Conservation (phyloP, 1,140 invertebrate species). For the Papilio polytes region DNA sequence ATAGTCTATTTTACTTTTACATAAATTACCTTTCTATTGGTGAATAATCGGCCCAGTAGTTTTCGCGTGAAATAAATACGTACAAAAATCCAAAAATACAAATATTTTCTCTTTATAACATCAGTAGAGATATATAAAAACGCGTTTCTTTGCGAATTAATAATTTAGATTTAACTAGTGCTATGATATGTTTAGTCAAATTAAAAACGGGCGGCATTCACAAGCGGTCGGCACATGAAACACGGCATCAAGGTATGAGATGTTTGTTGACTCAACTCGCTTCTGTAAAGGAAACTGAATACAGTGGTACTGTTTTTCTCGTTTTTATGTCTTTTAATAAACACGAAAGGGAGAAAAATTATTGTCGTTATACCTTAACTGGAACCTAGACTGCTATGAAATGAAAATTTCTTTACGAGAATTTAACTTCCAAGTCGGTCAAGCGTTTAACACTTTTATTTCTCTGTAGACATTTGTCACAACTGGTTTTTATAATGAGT, state of each 20-base stretch:
- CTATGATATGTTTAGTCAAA: neutral
- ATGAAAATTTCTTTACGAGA: slow-evolving; percentile 26
- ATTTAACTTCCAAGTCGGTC: neutral
- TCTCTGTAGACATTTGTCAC: neutral
- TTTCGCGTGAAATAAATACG: too few relatives aligned
- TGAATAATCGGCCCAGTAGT: too few relatives aligned
- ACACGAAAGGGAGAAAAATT: slow-evolving; percentile 39
- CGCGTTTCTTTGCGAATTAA: neutral
- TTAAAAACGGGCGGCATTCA: neutral
- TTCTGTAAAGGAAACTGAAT: slow-evolving; percentile 42
- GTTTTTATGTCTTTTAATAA: slow-evolving; percentile 49
- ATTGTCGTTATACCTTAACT: slow-evolving; percentile 20
- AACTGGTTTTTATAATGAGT: neutral
- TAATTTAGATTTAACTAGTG: too few relatives aligned
- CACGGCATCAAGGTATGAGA: slow-evolving; percentile 64
- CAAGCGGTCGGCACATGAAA: slow-evolving; percentile 46
- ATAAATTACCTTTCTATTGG: too few relatives aligned
- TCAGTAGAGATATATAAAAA: too few relatives aligned
- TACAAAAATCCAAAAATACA: too few relatives aligned
- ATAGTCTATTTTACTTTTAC: too few relatives aligned
- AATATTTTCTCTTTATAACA: too few relatives aligned
- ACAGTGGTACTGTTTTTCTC: slow-evolving; percentile 39
- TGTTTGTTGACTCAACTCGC: slow-evolving; percentile 67
- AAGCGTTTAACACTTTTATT: slow-evolving; percentile 4
- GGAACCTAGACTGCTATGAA: slow-evolving; percentile 12